Conservation (phyloP, 1,140 invertebrate species). For the Aethina tumida region DNA sequence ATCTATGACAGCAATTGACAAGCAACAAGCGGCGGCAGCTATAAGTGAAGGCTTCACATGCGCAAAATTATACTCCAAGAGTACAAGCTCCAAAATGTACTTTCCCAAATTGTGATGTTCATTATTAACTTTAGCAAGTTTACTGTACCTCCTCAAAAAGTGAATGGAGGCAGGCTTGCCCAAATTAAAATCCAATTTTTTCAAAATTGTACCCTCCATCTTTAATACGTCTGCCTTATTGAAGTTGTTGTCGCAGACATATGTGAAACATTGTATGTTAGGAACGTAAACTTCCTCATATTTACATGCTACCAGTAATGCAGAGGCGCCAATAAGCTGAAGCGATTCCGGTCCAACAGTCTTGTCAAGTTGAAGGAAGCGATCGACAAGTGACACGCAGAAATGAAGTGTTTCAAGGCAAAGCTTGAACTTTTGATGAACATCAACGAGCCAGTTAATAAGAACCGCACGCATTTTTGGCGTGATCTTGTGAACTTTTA, state of each 20-base stretch:
- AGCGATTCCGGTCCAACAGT: slow-evolving; percentile 51
- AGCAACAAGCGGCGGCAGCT: slow-evolving; percentile 63
- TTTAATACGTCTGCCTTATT: slow-evolving; percentile 19
- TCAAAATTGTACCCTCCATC: slow-evolving; percentile 78
- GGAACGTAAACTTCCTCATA: slow-evolving; percentile 93
- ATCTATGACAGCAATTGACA: slow-evolving; percentile 43
- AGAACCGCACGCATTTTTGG: slow-evolving; percentile 80
- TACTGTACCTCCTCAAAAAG: slow-evolving; percentile 68
- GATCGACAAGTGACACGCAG: slow-evolving; percentile 79
- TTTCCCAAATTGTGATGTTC: slow-evolving; percentile 81
- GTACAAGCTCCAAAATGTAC: slow-evolving; percentile 75
- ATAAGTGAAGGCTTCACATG: slow-evolving; percentile 73
- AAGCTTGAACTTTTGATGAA: slow-evolving; percentile 80
- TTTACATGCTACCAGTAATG: slow-evolving; percentile 87
- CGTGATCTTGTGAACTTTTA: slow-evolving; percentile 57
- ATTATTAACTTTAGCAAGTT: slow-evolving; percentile 52
- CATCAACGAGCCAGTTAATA: slow-evolving; percentile 91
- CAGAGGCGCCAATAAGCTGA: slow-evolving; percentile 84
- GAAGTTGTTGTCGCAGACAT: slow-evolving; percentile 75
- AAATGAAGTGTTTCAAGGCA: slow-evolving; percentile 87
- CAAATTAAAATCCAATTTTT: slow-evolving; percentile 67
- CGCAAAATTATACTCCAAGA: slow-evolving; percentile 73
- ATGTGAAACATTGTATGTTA: slow-evolving; percentile 82
- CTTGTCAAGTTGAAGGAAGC: slow-evolving; percentile 74
- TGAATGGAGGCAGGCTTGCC: slow-evolving; percentile 77